Evolutionary conservation across 1,140 invertebrate species (phyloP).

Genomic region (Diachasmimorpha longicaudata): DNA sequence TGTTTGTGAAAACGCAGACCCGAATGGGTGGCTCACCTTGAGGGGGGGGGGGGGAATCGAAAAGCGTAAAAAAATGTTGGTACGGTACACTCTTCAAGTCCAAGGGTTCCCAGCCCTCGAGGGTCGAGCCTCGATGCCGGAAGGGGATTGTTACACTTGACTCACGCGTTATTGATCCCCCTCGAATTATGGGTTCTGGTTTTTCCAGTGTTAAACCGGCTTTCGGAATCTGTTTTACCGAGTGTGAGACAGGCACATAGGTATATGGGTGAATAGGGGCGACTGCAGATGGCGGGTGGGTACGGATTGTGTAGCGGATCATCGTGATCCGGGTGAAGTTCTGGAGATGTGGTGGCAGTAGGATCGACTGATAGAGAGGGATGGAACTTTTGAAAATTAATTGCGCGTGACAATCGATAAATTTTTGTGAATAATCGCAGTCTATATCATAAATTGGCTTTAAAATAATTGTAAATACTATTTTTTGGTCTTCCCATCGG

Average conservation of each 20-base stretch:
- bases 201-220: constrained; percentile 20
- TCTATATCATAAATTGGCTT: too few relatives aligned
- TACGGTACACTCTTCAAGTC: not conserved
- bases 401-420: too few relatives aligned
- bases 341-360: not conserved
- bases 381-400: too few relatives aligned
- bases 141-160: not conserved
- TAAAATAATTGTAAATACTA: too few relatives aligned
- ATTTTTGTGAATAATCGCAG: too few relatives aligned
- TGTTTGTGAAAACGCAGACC: not conserved
- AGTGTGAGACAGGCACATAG: not conserved
- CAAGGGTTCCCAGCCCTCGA: not conserved
- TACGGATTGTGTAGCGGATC: not conserved
- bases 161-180: not conserved
- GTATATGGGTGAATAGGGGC: not conserved
- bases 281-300: constrained; percentile 20
- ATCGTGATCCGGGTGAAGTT: not conserved
- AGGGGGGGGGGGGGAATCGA: not conserved
- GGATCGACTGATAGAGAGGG: not conserved
- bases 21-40: not conserved
- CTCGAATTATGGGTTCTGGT: not conserved
- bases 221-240: constrained; percentile 12
- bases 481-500: too few relatives aligned
- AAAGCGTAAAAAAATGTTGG: not conserved
- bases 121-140: not conserved